Evolutionary conservation across 1,140 invertebrate genomes (phyloP), one percentile per base, ranked within the genome.

Genomic region (Drosophila kikkawai): DNA sequence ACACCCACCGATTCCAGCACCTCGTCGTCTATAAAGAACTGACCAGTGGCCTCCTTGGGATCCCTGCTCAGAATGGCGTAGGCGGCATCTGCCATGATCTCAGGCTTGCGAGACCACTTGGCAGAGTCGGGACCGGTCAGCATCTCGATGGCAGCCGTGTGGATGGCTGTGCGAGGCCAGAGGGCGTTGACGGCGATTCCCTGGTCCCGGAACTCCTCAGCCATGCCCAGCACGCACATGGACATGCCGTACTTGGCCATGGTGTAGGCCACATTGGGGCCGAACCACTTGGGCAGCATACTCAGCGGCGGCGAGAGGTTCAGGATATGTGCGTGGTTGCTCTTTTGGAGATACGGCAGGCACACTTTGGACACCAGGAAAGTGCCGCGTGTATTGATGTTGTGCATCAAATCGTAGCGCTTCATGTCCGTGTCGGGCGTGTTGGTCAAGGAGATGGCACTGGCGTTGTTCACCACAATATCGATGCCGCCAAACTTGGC

Each of bases 221-320:
- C 94, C 98, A 99, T 99, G 42, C 99, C 98, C 13, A 99, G 93
- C 2, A 97, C 98, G 93, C 98, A 99, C 97, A 99, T 98, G 1
- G 98, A 99, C 99, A 99, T 99, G 19, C 99, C 99, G 92, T 99
- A 99, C 90, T 99, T 99, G 2, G 99, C 97, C 95, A 99, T 99
- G 0, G 99, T 99, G 92, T 99, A 99, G 1, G 98, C 98, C 55
- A 99, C 96, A 94, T 99, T 97, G 82, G 96, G 95, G 61, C 95
- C 95, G 92, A 99, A 99, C 98, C 99, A 99, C 78, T 95, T 93
- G 0, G 97, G 95, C 73, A 96, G 95, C 95, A 99, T 95, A 91
- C 96, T 98, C 11, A 99, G 93, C 4, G 99, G 99, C 22, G 99
- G 99, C 66, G 97, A 98, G 11, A 99, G 94, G 93, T 99, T 99